These are phyloP conservation scores for Drosophila sp. DNA, from an alignment of 1,140 invertebrate genomes.

Conservation along the genomic window DNA sequence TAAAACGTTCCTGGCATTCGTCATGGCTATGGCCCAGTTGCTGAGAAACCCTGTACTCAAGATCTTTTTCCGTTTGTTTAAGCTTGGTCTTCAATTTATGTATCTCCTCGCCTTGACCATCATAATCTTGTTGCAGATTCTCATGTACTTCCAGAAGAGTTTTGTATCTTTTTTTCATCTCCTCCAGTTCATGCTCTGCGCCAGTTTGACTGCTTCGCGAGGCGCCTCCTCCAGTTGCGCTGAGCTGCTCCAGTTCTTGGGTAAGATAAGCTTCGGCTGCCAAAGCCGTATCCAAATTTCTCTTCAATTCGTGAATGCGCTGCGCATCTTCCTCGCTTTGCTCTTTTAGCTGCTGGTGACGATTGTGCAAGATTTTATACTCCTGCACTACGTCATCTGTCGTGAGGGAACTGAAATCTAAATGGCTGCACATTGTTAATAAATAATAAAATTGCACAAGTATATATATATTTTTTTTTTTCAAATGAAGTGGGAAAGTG, in stretches of 20 bases:
- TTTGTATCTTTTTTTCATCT: conserved; percentile 58
- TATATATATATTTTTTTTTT: not conserved
- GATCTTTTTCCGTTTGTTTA: conserved; percentile 25
- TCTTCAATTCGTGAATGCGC: conserved; percentile 72
- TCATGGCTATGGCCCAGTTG: conserved; percentile 38
- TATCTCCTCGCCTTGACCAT: conserved; percentile 52
- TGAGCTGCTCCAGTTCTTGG: conserved; percentile 72
- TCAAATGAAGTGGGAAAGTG: conserved; percentile 12
- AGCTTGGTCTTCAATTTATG: conserved; percentile 36
- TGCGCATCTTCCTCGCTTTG: conserved; percentile 66
- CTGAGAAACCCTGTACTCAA: not conserved
- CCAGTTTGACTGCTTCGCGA: not conserved
- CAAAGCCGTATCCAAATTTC: conserved; percentile 67
- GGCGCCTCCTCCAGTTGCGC: conserved; percentile 18
- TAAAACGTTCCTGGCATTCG: conserved; percentile 41
- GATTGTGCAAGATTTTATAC: conserved; percentile 63
- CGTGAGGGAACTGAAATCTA: conserved; percentile 61
- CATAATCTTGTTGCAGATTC: conserved; percentile 62
- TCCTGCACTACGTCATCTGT: conserved; percentile 72
- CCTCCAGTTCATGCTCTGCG: conserved; percentile 54
- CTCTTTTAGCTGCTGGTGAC: conserved; percentile 59
- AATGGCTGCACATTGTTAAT: conserved; percentile 43
- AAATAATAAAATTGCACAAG: conserved; percentile 11
- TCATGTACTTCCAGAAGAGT: conserved; percentile 51
- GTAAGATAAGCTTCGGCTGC: conserved; percentile 69